A percentile compares a stretch with the other conserved stretches of the same genome.
phyloP scores from a whole-genome alignment of 2,888 invertebrate genomes.

The Hydriomena furcata region DNA sequence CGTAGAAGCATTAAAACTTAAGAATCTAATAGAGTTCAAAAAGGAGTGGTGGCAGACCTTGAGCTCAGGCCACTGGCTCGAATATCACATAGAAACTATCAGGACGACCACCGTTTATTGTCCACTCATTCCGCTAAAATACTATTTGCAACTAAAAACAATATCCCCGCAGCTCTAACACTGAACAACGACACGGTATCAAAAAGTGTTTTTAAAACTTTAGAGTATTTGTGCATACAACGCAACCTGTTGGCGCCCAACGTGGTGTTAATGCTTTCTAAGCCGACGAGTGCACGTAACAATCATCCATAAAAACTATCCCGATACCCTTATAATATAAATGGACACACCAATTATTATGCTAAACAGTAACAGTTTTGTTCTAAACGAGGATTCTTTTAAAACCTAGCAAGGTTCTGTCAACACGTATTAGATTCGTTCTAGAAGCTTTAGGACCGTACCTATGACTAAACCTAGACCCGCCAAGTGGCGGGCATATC shows the following conservation, averaged over 20 bases:
- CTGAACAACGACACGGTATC: conserved; percentile 58
- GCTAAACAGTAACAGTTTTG: conserved; percentile 63
- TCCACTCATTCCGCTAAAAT: conserved; percentile 72
- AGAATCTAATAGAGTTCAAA: conserved; percentile 65
- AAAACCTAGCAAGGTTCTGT: conserved; percentile 44
- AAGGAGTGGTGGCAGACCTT: conserved; percentile 57
- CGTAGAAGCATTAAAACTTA: conserved; percentile 75
- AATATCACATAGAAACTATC: conserved; percentile 64
- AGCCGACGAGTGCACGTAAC: conserved; percentile 29
- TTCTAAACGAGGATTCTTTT: conserved; percentile 66
- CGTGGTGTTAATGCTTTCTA: conserved; percentile 35
- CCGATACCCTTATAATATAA: conserved; percentile 47
- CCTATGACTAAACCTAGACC: conserved; percentile 52
- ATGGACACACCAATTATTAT: conserved; percentile 64
- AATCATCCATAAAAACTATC: conserved; percentile 19
- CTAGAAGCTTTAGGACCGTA: conserved; percentile 74
- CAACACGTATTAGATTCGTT: conserved; percentile 67
- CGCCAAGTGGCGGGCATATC: conserved; percentile 54
- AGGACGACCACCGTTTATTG: conserved; percentile 75
- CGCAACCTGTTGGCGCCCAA: conserved; percentile 43
- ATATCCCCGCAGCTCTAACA: conserved; percentile 44
- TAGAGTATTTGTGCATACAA: conserved; percentile 75
- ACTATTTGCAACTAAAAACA: conserved; percentile 71
- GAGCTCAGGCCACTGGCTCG: conserved; percentile 47
- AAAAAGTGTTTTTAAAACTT: conserved; percentile 67